phyloP scores from a whole-genome alignment of 2,888 invertebrate species.

The Erebia palarica region DNA sequence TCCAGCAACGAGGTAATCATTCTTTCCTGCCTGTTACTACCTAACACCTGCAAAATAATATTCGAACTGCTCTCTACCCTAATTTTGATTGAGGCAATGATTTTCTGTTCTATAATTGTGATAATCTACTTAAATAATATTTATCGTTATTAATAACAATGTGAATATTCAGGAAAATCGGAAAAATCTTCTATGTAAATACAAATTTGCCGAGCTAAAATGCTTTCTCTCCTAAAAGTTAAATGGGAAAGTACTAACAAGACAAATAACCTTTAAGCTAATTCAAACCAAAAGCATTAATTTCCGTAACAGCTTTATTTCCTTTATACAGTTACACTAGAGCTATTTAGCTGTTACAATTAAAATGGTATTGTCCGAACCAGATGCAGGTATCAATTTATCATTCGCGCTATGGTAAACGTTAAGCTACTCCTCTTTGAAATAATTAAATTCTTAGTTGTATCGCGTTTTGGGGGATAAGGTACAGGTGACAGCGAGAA shows the following conservation, averaged over 20 bases:
- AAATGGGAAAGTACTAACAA: background rate
- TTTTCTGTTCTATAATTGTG: too few species aligned
- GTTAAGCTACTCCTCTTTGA: conserved; percentile 57
- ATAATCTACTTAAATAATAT: too few species aligned
- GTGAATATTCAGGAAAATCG: too few species aligned
- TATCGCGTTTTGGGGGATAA: conserved; percentile 38
- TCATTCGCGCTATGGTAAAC: conserved; percentile 51
- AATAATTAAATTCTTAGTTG: conserved; percentile 68
- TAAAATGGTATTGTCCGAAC: conserved; percentile 32
- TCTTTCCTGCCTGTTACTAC: too few species aligned
- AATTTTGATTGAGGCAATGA: too few species aligned
- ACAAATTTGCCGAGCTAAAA: background rate
- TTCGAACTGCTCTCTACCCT: too few species aligned
- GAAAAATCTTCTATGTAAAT: too few species aligned
- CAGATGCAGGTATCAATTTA: conserved; percentile 40
- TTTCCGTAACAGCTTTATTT: conserved; percentile 4
- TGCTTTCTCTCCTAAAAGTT: background rate
- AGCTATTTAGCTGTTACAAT: conserved; percentile 13
- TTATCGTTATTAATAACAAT: too few species aligned
- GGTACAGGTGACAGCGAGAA: conserved; percentile 9
- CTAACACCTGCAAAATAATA: too few species aligned
- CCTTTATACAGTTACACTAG: conserved; percentile 4
- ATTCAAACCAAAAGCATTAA: conserved; percentile 6
- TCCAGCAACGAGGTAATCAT: too few species aligned
- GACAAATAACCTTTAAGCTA: background rate